These are phyloP conservation scores for Botia kubotai DNA, from an alignment of 2,797 vertebrate species.

Conservation along the genomic window DNA sequence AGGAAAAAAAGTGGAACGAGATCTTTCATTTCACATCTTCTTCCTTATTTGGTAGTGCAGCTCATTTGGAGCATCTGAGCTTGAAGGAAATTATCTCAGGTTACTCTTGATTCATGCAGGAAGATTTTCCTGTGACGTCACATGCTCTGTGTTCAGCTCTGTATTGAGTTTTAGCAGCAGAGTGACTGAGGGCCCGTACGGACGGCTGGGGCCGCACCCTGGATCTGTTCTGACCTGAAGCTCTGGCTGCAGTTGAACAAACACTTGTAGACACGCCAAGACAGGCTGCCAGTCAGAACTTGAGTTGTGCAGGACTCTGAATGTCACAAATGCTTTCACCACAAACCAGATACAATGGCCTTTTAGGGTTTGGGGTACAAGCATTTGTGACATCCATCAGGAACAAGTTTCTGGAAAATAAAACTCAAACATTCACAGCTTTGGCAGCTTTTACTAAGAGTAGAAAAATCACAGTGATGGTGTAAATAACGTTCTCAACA, in stretches of 20 bases:
- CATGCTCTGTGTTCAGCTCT: constrained; percentile 4
- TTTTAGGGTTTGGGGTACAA: constrained; percentile 11
- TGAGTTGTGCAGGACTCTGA: neutral
- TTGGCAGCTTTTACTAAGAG: neutral
- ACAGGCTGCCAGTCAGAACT: constrained; percentile 21
- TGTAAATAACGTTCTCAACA: neutral
- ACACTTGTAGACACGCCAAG: constrained; percentile 33
- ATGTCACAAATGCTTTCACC: constrained; percentile 27
- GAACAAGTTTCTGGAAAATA: neutral
- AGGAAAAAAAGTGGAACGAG: constrained; percentile 7
- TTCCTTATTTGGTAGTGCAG: constrained; percentile 38
- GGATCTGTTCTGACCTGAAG: constrained; percentile 59
- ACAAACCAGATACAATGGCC: neutral
- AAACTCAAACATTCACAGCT: neutral
- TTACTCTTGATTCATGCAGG: constrained; percentile 12
- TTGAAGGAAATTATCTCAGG: constrained; percentile 3
- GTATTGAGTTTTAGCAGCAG: constrained; percentile 27
- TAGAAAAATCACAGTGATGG: neutral
- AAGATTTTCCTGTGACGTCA: constrained; percentile 35
- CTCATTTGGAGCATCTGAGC: constrained; percentile 19
- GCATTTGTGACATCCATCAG: neutral
- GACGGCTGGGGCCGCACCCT: constrained; percentile 50
- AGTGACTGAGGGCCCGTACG: neutral
- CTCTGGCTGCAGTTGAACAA: constrained; percentile 31
- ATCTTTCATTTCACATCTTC: constrained; percentile 5